These are phyloP conservation scores for Gavialis gangeticus DNA, from an alignment of 2,113 vertebrate genomes.

Conservation along the genomic window DNA sequence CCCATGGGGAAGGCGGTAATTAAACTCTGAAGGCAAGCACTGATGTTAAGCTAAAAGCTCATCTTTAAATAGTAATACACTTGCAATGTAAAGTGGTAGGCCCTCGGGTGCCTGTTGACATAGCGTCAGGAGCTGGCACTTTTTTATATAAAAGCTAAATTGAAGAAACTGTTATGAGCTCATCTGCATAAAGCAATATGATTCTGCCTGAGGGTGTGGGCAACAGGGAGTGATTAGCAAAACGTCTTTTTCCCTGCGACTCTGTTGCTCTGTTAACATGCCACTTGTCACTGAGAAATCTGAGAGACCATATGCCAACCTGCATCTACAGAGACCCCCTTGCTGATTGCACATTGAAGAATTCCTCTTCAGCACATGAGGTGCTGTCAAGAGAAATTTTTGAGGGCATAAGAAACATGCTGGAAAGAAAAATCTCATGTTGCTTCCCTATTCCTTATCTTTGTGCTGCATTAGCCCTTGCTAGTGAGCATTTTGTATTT, in stretches of 20 bases:
- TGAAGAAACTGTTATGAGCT: conserved; percentile 90
- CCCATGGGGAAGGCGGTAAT: conserved; percentile 88
- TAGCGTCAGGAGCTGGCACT: conserved; percentile 82
- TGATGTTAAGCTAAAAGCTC: conserved; percentile 88
- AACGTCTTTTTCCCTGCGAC: conserved; percentile 78
- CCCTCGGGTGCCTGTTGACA: conserved; percentile 93
- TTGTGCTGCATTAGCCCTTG: neutral
- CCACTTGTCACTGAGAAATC: conserved; percentile 89
- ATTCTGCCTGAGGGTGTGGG: conserved; percentile 88
- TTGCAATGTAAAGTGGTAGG: conserved; percentile 82
- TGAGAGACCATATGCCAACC: conserved; percentile 89
- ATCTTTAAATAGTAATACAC: conserved; percentile 89
- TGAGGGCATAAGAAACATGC: conserved; percentile 21
- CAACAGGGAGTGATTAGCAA: conserved; percentile 89
- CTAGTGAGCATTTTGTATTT: neutral
- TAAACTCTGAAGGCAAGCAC: conserved; percentile 84
- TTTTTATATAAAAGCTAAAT: conserved; percentile 87
- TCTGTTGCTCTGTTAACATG: conserved; percentile 82
- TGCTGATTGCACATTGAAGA: conserved; percentile 67
- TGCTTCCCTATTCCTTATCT: neutral
- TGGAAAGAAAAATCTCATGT: conserved; percentile 42
- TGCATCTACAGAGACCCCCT: conserved; percentile 82
- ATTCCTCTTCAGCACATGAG: conserved; percentile 48
- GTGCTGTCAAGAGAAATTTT: conserved; percentile 65
- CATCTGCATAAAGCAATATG: conserved; percentile 93